A percentile compares a stretch with the other conserved stretches of the same genome.
phyloP scores from a whole-genome alignment of 2,113 vertebrate species.

The Delphinus delphis region DNA sequence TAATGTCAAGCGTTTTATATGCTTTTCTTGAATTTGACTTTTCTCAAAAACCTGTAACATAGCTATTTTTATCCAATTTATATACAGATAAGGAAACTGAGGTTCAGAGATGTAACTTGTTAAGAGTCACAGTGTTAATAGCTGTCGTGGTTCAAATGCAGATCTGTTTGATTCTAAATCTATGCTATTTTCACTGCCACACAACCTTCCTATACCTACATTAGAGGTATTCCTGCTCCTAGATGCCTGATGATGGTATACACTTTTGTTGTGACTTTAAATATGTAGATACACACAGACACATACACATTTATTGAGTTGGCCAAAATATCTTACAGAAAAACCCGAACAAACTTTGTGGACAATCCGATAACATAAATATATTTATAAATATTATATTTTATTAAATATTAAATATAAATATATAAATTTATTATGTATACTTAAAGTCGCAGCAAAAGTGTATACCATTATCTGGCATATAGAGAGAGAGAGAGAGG shows the following conservation, averaged over 20 bases:
- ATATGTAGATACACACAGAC: not conserved
- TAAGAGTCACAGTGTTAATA: not conserved
- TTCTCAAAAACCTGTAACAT: not conserved
- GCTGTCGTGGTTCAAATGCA: not conserved
- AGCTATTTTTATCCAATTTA: not conserved
- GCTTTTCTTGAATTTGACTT: conserved; percentile 26
- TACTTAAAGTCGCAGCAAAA: not conserved
- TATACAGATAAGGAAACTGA: not conserved
- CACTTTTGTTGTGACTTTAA: not conserved
- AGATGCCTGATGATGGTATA: not conserved
- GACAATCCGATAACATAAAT: not conserved
- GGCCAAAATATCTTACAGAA: too few species aligned
- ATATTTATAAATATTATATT: not conserved
- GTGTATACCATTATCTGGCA: not conserved
- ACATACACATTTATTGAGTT: not conserved
- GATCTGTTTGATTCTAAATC: not conserved
- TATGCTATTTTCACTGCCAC: not conserved
- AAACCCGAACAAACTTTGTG: too few species aligned
- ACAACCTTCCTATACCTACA: not conserved
- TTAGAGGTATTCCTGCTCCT: not conserved
- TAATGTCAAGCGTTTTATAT: conserved; percentile 4
- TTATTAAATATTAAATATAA: not conserved
- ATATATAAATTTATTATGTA: not conserved
- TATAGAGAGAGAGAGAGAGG: not conserved
- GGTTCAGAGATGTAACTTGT: conserved; percentile 8